Evolutionary conservation across 2,113 vertebrate species (phyloP).

Genomic region (Periophthalmodon schlosseri): DNA sequence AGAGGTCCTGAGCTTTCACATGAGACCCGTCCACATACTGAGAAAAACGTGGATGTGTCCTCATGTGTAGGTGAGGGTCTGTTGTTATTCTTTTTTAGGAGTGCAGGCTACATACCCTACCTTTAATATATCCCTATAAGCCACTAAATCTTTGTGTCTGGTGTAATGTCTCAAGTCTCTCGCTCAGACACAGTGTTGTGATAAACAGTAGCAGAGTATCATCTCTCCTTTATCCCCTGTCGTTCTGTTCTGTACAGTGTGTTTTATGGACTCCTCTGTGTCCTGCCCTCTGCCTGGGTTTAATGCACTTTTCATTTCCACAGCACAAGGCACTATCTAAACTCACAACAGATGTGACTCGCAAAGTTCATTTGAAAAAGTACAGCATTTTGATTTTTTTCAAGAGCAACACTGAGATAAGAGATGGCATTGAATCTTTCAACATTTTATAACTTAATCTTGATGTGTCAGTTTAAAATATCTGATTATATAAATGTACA

Average conservation of each 20-base stretch:
- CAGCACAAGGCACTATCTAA: background rate
- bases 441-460: background rate
- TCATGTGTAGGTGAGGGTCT: no score
- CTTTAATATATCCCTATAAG: background rate
- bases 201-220: background rate
- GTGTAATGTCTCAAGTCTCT: background rate
- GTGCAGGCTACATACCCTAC: no score
- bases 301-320: slow-evolving; percentile 1
- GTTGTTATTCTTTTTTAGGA: no score
- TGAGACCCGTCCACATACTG: no score
- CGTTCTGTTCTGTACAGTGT: background rate
- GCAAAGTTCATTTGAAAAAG: background rate
- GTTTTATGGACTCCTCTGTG: slow-evolving; percentile 1
- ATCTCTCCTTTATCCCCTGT: background rate
- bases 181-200: background rate
- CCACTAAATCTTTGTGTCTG: background rate
- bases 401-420: background rate
- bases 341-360: background rate
- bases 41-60: no score
- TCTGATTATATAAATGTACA: background rate
- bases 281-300: background rate
- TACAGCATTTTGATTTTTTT: background rate
- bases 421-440: background rate
- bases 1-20: no score
- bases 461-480: background rate